A percentile compares a stretch with the other conserved stretches of the same genome.
These are phyloP conservation scores for Nebria ingens DNA, from an alignment of 1,140 invertebrate species.

Conservation along the genomic window DNA sequence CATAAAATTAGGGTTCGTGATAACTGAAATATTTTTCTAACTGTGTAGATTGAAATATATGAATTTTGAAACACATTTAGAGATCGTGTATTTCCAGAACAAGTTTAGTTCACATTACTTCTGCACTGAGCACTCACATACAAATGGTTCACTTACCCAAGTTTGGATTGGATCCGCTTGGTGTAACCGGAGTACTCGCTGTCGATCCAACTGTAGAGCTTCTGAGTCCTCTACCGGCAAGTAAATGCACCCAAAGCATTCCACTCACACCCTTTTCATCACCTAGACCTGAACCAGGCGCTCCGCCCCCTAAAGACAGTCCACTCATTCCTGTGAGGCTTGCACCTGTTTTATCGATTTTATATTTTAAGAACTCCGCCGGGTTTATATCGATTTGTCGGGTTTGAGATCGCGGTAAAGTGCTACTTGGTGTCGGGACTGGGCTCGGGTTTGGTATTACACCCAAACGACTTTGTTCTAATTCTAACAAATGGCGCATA, in stretches of 20 bases:
- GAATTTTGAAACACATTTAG: no score
- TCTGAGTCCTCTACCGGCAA: slow-evolving; percentile 79
- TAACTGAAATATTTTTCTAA: no score
- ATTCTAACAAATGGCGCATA: slow-evolving; percentile 67
- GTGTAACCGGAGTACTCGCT: slow-evolving; percentile 52
- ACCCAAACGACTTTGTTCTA: slow-evolving; percentile 45
- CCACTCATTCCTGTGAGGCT: slow-evolving; percentile 20
- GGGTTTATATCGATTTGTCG: slow-evolving; percentile 80
- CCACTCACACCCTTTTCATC: slow-evolving; percentile 65
- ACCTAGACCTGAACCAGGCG: slow-evolving; percentile 25
- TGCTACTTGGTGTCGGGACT: slow-evolving; percentile 60
- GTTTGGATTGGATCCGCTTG: slow-evolving; percentile 40
- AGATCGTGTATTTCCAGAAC: no score
- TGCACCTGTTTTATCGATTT: slow-evolving; percentile 68
- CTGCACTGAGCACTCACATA: neutral
- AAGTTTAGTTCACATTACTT: no score
- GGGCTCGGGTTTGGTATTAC: slow-evolving; percentile 48
- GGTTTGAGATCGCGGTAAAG: slow-evolving; percentile 53
- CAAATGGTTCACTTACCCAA: slow-evolving; percentile 23
- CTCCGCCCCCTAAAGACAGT: slow-evolving; percentile 13
- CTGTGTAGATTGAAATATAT: no score
- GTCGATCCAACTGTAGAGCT: slow-evolving; percentile 59
- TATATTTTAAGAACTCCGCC: slow-evolving; percentile 86
- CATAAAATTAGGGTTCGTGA: no score
- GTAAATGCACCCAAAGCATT: slow-evolving; percentile 80